Percentiles rank a stretch among this genome's conserved stretches.
phyloP scores from a whole-genome alignment of 2,888 invertebrate genomes.

The Oscheius onirici region DNA sequence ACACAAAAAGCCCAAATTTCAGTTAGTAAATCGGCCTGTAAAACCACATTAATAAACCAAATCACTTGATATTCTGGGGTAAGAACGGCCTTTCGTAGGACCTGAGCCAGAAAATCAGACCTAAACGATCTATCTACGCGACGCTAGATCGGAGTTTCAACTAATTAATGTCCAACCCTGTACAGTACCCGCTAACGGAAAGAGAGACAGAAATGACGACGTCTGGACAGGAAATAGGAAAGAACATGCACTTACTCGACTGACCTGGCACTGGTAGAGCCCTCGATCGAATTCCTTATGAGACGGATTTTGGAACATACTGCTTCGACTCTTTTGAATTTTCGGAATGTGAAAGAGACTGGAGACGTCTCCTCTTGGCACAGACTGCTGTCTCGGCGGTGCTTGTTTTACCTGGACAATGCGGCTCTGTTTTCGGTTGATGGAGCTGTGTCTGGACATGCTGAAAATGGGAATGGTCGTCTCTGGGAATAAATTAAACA shows the following conservation, averaged over 20 bases:
- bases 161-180: too few relatives aligned
- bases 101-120: too few relatives aligned
- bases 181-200: not conserved
- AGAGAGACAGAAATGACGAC: not conserved
- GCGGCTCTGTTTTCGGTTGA: constrained; percentile 31
- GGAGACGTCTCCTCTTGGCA: constrained; percentile 42
- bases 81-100: too few relatives aligned
- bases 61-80: too few relatives aligned
- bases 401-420: constrained; percentile 11
- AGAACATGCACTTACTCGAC: constrained; percentile 19
- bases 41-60: too few relatives aligned
- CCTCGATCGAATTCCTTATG: constrained; percentile 68
- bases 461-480: constrained; percentile 6
- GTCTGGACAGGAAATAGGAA: not conserved
- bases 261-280: constrained; percentile 61
- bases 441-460: constrained; percentile 12
- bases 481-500: too few relatives aligned
- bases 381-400: not conserved
- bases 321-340: constrained; percentile 45
- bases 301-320: constrained; percentile 67
- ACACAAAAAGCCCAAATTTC: too few relatives aligned
- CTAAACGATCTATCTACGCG: too few relatives aligned
- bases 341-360: constrained; percentile 62
- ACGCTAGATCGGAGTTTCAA: too few relatives aligned
- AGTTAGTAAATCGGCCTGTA: too few relatives aligned